phyloP scores from a whole-genome alignment of 2,113 vertebrate genomes.

The Saguinus midas region DNA sequence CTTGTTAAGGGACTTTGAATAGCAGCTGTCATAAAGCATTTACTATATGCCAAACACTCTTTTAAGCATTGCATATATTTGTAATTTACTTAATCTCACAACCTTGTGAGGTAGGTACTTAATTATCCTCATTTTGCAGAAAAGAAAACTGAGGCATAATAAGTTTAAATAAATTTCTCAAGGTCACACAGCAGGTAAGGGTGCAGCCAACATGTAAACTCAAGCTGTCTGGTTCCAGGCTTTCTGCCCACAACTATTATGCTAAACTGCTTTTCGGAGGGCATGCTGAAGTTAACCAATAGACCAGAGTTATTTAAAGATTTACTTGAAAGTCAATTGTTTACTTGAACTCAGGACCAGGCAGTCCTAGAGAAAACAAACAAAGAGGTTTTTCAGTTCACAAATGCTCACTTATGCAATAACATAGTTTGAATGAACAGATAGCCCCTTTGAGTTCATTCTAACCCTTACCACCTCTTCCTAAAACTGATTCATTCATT shows the following conservation, averaged over 20 bases:
- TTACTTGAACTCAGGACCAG: slow-evolving; percentile 23
- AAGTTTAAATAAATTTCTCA: not conserved
- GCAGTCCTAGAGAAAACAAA: not conserved
- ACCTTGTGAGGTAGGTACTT: not conserved
- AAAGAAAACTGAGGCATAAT: not conserved
- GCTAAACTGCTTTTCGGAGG: not conserved
- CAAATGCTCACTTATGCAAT: not conserved
- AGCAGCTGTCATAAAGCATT: not conserved
- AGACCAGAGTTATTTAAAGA: not conserved
- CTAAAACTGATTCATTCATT: not conserved
- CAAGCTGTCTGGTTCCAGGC: not conserved
- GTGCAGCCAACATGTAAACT: not conserved
- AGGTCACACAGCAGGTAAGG: not conserved
- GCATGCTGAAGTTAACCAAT: not conserved
- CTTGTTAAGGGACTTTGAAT: not conserved
- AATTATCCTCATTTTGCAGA: not conserved
- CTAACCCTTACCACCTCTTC: not conserved
- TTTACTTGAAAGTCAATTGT: not conserved
- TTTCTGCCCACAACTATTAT: not conserved
- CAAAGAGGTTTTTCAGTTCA: not conserved
- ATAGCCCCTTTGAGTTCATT: not conserved
- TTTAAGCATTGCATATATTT: not conserved
- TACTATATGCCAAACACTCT: not conserved
- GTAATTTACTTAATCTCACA: not conserved
- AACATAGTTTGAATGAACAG: not conserved